Conservation (phyloP, 2,888 invertebrate species). For the Tetheella fluctuosa region DNA sequence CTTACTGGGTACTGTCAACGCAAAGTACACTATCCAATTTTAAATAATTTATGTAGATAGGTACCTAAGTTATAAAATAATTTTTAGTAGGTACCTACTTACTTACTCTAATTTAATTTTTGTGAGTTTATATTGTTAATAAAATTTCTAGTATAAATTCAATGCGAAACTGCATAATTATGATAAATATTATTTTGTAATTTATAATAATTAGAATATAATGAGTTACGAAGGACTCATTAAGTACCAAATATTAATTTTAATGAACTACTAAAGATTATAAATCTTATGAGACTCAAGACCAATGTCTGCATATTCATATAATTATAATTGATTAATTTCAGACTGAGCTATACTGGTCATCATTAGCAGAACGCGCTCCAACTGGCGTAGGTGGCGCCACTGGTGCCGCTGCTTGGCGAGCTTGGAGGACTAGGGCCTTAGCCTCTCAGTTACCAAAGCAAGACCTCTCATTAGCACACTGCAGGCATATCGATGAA, state of each 20-base stretch:
- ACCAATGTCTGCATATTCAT: background rate
- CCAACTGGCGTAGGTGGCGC: conserved; percentile 77
- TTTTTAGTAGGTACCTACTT: too few species aligned
- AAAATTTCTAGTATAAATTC: too few species aligned
- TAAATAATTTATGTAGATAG: too few species aligned
- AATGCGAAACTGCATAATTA: too few species aligned
- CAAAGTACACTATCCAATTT: too few species aligned
- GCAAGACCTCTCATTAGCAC: conserved; percentile 95
- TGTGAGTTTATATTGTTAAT: too few species aligned
- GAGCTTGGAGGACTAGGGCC: conserved; percentile 76
- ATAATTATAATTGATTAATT: conserved; percentile 34
- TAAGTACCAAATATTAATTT: background rate
- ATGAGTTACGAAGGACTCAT: too few species aligned
- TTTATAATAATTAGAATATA: too few species aligned
- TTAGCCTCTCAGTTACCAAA: conserved; percentile 95
- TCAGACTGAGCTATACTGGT: conserved; percentile 96
- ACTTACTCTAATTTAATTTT: too few species aligned
- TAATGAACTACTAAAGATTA: background rate
- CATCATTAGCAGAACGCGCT: conserved; percentile 89
- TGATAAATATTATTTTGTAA: too few species aligned
- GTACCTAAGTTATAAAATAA: too few species aligned
- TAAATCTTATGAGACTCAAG: background rate
- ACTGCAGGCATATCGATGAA: conserved; percentile 93
- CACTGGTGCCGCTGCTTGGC: conserved; percentile 72
- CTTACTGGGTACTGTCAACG: too few species aligned